Percentiles rank a stretch among this genome's conserved stretches.
phyloP scores from a whole-genome alignment of 2,113 vertebrate species.

The Archilochus colubris region DNA sequence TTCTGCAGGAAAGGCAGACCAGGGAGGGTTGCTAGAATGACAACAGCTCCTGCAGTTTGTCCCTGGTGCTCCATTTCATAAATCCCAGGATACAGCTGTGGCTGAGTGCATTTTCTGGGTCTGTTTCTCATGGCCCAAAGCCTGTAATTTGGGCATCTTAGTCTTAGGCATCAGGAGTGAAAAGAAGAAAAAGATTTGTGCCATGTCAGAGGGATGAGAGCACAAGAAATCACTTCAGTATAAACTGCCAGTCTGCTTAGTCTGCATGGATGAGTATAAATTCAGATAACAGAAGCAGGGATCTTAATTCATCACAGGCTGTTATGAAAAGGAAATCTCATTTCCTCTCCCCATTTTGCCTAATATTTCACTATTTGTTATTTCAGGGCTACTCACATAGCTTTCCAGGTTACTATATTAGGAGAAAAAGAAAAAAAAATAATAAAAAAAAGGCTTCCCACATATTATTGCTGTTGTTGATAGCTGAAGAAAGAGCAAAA shows the following conservation, averaged over 20 bases:
- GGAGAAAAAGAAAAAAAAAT: not conserved
- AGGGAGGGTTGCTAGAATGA: not conserved
- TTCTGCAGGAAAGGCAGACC: not conserved
- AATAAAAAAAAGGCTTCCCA: not conserved
- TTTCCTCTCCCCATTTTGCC: not conserved
- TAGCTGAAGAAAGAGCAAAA: slow-evolving; percentile 15
- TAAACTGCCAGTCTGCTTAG: not conserved
- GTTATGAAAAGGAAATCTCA: not conserved
- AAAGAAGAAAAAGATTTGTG: not conserved
- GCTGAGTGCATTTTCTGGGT: not conserved
- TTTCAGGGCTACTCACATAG: not conserved
- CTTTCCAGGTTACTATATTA: not conserved
- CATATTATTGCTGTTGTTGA: slow-evolving; percentile 19
- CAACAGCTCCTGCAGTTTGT: not conserved
- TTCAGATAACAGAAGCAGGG: not conserved
- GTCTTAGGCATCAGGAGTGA: not conserved
- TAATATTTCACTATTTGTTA: not conserved
- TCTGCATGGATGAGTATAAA: not conserved
- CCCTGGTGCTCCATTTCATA: not conserved
- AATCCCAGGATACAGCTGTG: not conserved
- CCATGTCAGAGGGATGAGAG: not conserved
- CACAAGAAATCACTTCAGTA: not conserved
- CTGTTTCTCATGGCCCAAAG: not conserved
- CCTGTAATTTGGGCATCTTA: not conserved
- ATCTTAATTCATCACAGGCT: not conserved